These are phyloP conservation scores for Eumeta japonica DNA, from an alignment of 1,140 invertebrate species.

Conservation along the genomic window DNA sequence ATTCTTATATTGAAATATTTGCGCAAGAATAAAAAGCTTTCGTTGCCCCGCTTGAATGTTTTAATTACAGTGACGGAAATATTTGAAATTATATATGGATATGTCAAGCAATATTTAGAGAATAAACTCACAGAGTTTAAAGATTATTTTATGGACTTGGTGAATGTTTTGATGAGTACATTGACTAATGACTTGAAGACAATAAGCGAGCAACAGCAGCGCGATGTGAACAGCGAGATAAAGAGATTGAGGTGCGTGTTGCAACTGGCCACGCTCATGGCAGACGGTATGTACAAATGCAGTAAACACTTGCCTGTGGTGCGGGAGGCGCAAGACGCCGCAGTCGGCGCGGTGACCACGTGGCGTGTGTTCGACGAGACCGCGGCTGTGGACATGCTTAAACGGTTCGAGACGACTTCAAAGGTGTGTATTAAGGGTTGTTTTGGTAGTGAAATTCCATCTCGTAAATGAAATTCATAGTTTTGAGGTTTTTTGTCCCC, in stretches of 20 bases:
- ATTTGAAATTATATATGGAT: slow-evolving; percentile 23
- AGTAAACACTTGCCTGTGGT: slow-evolving; percentile 9
- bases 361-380: slow-evolving; percentile 18
- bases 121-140: slow-evolving; percentile 10
- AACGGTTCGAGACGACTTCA: too few relatives aligned
- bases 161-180: slow-evolving; percentile 21
- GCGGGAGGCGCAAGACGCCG: slow-evolving; percentile 5
- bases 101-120: slow-evolving; percentile 10
- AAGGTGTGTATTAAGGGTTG: too few relatives aligned
- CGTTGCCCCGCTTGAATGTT: slow-evolving; percentile 27
- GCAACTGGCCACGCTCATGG: slow-evolving; percentile 21
- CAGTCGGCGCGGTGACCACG: slow-evolving; percentile 15
- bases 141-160: slow-evolving; percentile 12
- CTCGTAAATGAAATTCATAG: too few relatives aligned
- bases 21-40: slow-evolving; percentile 18
- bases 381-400: slow-evolving; percentile 10
- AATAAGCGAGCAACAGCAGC: slow-evolving; percentile 37
- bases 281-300: slow-evolving; percentile 9
- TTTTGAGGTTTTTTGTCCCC: too few relatives aligned
- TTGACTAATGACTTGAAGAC: slow-evolving; percentile 23
- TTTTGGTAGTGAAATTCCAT: too few relatives aligned
- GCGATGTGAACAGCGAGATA: slow-evolving; percentile 34
- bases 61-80: slow-evolving; percentile 24
- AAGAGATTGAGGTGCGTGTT: slow-evolving; percentile 27
- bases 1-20: slow-evolving; percentile 10